phyloP scores from a whole-genome alignment of 2,113 vertebrate species.

The Bufo gargarizans region DNA sequence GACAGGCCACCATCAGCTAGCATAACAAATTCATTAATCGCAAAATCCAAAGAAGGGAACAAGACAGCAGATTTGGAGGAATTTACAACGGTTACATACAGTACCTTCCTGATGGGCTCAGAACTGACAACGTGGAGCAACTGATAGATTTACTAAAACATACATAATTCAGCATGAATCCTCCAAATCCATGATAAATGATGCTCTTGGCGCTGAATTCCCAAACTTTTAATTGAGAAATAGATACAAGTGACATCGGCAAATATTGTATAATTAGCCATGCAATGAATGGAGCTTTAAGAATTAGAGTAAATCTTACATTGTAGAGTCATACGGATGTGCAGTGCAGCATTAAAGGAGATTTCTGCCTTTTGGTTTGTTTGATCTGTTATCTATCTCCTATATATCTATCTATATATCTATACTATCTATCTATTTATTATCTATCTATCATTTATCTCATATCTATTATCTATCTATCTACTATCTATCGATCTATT shows the following conservation, averaged over 20 bases:
- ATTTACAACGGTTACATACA: constrained; percentile 35
- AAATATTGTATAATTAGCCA: constrained; percentile 23
- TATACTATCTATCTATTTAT: not conserved
- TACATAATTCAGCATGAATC: constrained; percentile 44
- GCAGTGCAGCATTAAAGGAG: not conserved
- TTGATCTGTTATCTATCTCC: not conserved
- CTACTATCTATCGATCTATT: too few relatives aligned
- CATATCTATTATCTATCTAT: too few relatives aligned
- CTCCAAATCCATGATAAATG: constrained; percentile 39
- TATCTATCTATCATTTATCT: too few relatives aligned
- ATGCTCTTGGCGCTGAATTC: not conserved
- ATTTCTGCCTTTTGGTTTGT: not conserved
- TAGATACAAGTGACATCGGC: constrained; percentile 14
- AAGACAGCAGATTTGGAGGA: constrained; percentile 46
- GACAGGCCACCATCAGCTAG: constrained; percentile 24
- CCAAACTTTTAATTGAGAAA: constrained; percentile 49
- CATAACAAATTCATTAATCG: constrained; percentile 49
- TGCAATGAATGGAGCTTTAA: constrained; percentile 20
- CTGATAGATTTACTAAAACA: constrained; percentile 45
- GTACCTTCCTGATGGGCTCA: constrained; percentile 19
- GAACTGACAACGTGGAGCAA: constrained; percentile 1
- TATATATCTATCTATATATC: too few relatives aligned
- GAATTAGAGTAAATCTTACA: not conserved
- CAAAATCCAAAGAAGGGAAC: constrained; percentile 47
- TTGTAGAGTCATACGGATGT: not conserved